Conservation (phyloP, 2,888 invertebrate species). For the Mythimna lalbum region DNA sequence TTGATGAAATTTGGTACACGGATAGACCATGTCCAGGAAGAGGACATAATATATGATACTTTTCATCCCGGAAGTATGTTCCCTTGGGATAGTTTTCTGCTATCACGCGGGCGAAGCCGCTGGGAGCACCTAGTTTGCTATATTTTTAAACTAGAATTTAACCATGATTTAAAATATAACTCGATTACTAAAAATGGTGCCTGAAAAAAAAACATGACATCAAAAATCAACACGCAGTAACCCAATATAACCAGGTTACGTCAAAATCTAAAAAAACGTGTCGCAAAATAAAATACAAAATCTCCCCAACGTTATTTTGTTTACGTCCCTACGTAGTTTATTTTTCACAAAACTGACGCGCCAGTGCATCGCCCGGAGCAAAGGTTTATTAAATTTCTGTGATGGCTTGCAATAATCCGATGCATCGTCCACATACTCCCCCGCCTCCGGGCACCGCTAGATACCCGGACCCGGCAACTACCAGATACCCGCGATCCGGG, state of each 20-base stretch:
- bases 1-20: no score
- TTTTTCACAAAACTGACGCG: constrained; percentile 56
- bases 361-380: constrained; percentile 60
- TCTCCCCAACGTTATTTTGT: constrained; percentile 4
- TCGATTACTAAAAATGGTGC: no score
- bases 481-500: constrained; percentile 1
- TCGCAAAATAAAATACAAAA: constrained; percentile 16
- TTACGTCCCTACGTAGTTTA: constrained; percentile 24
- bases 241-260: background rate
- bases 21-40: no score
- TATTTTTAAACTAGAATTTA: no score
- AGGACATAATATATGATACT: no score
- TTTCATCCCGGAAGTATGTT: no score
- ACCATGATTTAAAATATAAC: no score
- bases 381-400: constrained; percentile 73
- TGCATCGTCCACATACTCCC: constrained; percentile 43
- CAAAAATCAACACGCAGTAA: background rate
- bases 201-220: background rate
- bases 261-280: constrained; percentile 4
- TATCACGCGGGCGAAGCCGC: no score
- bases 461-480: background rate
- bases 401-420: constrained; percentile 68
- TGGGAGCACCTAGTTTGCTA: no score
- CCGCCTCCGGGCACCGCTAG: background rate
- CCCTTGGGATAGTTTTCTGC: no score